A percentile compares a stretch with the other conserved stretches of the same genome.
phyloP scores from a whole-genome alignment of 2,888 invertebrate species.

The Cheilosia urbana region DNA sequence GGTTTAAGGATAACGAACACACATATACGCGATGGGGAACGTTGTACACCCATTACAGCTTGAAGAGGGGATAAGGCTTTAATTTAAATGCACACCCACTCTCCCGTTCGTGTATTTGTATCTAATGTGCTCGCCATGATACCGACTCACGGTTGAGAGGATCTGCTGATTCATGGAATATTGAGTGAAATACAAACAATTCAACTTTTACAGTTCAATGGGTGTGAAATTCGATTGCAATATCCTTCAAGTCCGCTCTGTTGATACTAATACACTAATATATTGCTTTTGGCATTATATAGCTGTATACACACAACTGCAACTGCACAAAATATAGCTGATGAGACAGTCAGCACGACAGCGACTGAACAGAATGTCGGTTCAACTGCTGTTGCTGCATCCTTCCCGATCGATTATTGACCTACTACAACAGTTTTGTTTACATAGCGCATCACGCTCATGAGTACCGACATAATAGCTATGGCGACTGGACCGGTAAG shows the following conservation, averaged over 20 bases:
- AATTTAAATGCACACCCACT: background rate
- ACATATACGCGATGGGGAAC: background rate
- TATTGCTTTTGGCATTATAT: slow-evolving; percentile 14
- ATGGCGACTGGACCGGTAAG: background rate
- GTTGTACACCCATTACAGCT: background rate
- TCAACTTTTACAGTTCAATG: slow-evolving; percentile 71
- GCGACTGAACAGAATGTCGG: slow-evolving; percentile 1
- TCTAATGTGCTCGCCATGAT: slow-evolving; percentile 54
- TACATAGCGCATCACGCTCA: slow-evolving; percentile 11
- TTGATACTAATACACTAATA: slow-evolving; percentile 62
- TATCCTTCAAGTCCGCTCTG: slow-evolving; percentile 58
- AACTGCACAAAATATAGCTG: slow-evolving; percentile 20
- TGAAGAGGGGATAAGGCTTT: no score
- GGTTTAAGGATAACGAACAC: slow-evolving; percentile 11
- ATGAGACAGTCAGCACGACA: slow-evolving; percentile 32
- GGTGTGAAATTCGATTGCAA: slow-evolving; percentile 74
- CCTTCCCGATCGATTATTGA: slow-evolving; percentile 51
- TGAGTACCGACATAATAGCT: background rate
- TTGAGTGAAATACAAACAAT: slow-evolving; percentile 75
- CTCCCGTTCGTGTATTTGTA: slow-evolving; percentile 1
- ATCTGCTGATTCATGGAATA: slow-evolving; percentile 71
- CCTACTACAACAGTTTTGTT: background rate
- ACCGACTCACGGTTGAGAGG: slow-evolving; percentile 57
- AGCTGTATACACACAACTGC: background rate
- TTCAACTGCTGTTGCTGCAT: slow-evolving; percentile 40